phyloP scores from a whole-genome alignment of 2,797 vertebrate genomes.

The Amphiprion clarkii region DNA sequence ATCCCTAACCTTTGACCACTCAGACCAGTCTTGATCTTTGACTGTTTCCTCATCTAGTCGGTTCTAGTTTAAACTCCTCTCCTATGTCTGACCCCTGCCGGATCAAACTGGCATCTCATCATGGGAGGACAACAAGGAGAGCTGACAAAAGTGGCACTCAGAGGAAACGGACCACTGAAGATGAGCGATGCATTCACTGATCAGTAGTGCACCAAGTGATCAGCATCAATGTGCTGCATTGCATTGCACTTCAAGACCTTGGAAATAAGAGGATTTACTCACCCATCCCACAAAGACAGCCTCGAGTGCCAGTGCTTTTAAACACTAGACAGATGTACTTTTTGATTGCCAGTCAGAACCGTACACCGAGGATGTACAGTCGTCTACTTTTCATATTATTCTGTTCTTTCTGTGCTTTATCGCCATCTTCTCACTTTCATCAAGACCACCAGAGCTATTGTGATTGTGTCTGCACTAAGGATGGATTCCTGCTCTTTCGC shows the following conservation, averaged over 20 bases:
- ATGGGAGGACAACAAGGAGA: slow-evolving; percentile 61
- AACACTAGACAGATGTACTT: slow-evolving; percentile 65
- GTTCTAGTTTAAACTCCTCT: slow-evolving; percentile 76
- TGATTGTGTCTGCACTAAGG: slow-evolving; percentile 70
- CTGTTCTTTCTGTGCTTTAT: slow-evolving; percentile 56
- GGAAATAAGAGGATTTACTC: slow-evolving; percentile 37
- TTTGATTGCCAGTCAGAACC: slow-evolving; percentile 54
- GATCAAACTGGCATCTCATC: slow-evolving; percentile 67
- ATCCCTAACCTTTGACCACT: slow-evolving; percentile 75
- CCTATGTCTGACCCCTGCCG: slow-evolving; percentile 78
- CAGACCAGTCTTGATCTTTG: slow-evolving; percentile 79
- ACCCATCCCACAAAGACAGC: slow-evolving; percentile 38
- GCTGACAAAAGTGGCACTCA: slow-evolving; percentile 56
- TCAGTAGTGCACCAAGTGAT: slow-evolving; percentile 51
- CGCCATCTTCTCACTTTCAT: slow-evolving; percentile 52
- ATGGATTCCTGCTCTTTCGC: slow-evolving; percentile 68
- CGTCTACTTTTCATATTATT: slow-evolving; percentile 46
- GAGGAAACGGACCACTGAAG: slow-evolving; percentile 62
- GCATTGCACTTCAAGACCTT: slow-evolving; percentile 47
- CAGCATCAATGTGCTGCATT: slow-evolving; percentile 31
- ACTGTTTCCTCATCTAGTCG: slow-evolving; percentile 86
- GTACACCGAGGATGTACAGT: slow-evolving; percentile 23
- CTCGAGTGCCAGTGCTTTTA: slow-evolving; percentile 68
- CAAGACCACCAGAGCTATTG: slow-evolving; percentile 62
- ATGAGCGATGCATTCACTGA: slow-evolving; percentile 45